These are phyloP conservation scores for Esox masquinongy DNA, from an alignment of 2,797 vertebrate genomes.

Conservation along the genomic window DNA sequence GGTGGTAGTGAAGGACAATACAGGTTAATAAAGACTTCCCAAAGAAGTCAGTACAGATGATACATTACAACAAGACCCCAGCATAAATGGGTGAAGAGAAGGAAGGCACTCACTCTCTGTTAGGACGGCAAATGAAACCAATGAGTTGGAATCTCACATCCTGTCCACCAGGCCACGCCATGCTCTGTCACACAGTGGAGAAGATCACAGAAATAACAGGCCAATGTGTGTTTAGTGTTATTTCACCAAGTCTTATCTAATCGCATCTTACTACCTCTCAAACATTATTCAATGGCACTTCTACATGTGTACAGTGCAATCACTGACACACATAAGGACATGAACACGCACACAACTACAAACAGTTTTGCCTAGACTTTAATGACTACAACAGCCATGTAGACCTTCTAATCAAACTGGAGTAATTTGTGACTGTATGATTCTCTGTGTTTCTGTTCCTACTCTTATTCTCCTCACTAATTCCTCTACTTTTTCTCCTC, in stretches of 20 bases:
- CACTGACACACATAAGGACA: neutral
- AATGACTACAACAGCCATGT: neutral
- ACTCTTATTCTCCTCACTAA: constrained; percentile 51
- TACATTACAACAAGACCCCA: neutral
- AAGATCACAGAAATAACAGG: constrained; percentile 36
- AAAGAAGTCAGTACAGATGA: neutral
- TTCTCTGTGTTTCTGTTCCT: constrained; percentile 40
- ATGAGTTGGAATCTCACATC: constrained; percentile 76
- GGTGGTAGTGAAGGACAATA: neutral
- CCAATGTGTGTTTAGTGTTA: constrained; percentile 18
- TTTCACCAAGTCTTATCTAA: too few relatives aligned
- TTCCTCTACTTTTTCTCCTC: constrained; percentile 43
- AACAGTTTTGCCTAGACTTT: neutral
- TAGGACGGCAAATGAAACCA: constrained; percentile 76
- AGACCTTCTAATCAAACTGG: neutral
- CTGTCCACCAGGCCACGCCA: constrained; percentile 64
- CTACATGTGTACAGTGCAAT: neutral
- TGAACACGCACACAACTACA: neutral
- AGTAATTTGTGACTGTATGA: neutral
- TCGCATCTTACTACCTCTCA: too few relatives aligned
- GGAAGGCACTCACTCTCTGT: constrained; percentile 63
- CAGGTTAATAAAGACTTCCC: neutral
- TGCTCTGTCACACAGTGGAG: constrained; percentile 34
- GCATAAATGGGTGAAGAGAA: constrained; percentile 9
- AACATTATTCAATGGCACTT: too few relatives aligned